Evolutionary conservation across 2,797 vertebrate genomes (phyloP).

Genomic region (Epinephelus coioides): DNA sequence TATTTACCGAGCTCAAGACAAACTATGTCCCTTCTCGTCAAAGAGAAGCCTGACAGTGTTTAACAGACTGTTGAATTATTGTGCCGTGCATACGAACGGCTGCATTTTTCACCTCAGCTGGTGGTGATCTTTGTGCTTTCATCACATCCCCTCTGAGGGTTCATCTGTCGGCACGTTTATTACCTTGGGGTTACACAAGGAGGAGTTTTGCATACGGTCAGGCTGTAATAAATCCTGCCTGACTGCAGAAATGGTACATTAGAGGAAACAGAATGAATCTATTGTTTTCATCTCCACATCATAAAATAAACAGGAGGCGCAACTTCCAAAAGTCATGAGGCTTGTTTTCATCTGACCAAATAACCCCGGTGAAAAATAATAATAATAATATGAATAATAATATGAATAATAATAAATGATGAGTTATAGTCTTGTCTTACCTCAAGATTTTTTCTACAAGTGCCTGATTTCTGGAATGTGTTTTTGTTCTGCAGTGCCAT

Average conservation of each 20-base stretch:
- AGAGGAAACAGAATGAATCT: constrained; percentile 46
- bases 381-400: constrained; percentile 8
- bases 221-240: constrained; percentile 55
- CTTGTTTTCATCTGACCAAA: constrained; percentile 57
- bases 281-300: constrained; percentile 35
- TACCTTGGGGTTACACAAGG: constrained; percentile 41
- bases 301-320: constrained; percentile 28
- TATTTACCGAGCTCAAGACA: constrained; percentile 27
- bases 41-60: constrained; percentile 8
- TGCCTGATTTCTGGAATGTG: constrained; percentile 84
- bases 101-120: constrained; percentile 17
- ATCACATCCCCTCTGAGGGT: constrained; percentile 21
- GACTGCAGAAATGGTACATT: constrained; percentile 62
- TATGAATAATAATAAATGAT: constrained; percentile 24
- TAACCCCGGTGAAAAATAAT: constrained; percentile 35
- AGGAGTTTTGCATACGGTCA: constrained; percentile 59
- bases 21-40: constrained; percentile 18
- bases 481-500: constrained; percentile 79
- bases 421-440: constrained; percentile 73
- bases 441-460: constrained; percentile 82
- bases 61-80: constrained; percentile 20
- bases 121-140: constrained; percentile 46
- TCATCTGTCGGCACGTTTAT: constrained; percentile 39
- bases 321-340: constrained; percentile 33
- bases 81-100: background rate